Base-by-base conservation (phyloP, 2,888 invertebrate genomes). In the Germaria angustata region DNA sequence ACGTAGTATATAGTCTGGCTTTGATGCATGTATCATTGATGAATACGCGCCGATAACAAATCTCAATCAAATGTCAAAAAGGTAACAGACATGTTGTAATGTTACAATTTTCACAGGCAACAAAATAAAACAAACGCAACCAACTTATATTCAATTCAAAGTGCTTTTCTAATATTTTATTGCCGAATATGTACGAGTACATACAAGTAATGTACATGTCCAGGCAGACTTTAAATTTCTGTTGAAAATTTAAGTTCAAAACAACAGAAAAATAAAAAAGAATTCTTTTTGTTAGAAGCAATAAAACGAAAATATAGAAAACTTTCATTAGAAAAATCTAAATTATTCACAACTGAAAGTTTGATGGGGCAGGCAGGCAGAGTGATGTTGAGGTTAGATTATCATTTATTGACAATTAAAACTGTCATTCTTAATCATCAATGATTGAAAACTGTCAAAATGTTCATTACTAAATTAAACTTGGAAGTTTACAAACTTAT, bases 31-130 rank as follows among this genome's bases (percentile, higher is more conserved):
- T 89, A 89, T 88, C 89, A 89, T 89, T 89, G 88, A 89, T 88
- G 89, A 87, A 87, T 88, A 87, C 87, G 80, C 81, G 81, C 79
- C 85, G 88, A 82, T 82, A 82, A 90, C 90, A 90, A 90, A 90
- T 90, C 90, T 90, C 90, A 90, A 90, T 90, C 90, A 90, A 90
- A 90, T 89, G 90, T 90, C 90, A 90, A 89, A 90, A 90, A 90
- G 89, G 90, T 89, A 90, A 89, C 89, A 88, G 89, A 88, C 89
- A 88, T 86, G 87, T 85, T 89, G 88, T 88, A 89, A 89, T 89
- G 88, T 89, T 89, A 88, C 89, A 89, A 88, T 88, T 88, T 88
- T 89, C 87, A 87, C 88, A 87, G 87, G 61, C 61, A 61, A 59
- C 34, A n/a, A 24, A 24, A 24, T n/a, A 1, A 46, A 39, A 22